These are phyloP conservation scores for Magallana ariakensis DNA, from an alignment of 1,140 invertebrate genomes.

Conservation along the genomic window DNA sequence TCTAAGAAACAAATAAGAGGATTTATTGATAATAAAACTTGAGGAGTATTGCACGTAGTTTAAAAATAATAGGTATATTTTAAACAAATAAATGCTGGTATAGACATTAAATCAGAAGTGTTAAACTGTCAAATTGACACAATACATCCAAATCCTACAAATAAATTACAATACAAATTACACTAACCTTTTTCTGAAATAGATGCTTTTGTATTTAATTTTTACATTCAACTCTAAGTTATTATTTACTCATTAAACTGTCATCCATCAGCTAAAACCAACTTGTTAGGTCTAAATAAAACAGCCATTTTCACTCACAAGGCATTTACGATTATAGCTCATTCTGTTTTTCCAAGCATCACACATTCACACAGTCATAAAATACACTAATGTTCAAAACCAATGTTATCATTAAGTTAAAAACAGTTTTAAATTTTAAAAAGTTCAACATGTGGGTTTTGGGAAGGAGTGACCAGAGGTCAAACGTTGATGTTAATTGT, in stretches of 20 bases:
- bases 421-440: no score
- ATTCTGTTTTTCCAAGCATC: not conserved
- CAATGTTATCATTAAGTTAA: not conserved
- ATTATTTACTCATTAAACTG: not conserved
- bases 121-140: no score
- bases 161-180: no score
- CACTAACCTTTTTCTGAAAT: not conserved
- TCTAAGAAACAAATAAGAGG: no score
- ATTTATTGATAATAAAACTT: no score
- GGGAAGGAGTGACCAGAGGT: not conserved
- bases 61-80: no score
- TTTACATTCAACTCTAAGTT: not conserved
- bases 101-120: no score
- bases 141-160: no score
- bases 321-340: not conserved
- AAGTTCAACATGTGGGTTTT: not conserved
- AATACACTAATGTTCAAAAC: not conserved
- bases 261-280: not conserved
- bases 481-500: slow-evolving; percentile 75
- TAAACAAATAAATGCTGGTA: no score
- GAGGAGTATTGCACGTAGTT: no score
- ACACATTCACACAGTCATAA: not conserved
- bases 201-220: no score
- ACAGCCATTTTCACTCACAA: not conserved
- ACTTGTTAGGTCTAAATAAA: not conserved